Percentiles rank a stretch among this genome's conserved stretches.
Evolutionary conservation across 2,113 vertebrate genomes (phyloP).

Genomic region (Hydropotes inermis): DNA sequence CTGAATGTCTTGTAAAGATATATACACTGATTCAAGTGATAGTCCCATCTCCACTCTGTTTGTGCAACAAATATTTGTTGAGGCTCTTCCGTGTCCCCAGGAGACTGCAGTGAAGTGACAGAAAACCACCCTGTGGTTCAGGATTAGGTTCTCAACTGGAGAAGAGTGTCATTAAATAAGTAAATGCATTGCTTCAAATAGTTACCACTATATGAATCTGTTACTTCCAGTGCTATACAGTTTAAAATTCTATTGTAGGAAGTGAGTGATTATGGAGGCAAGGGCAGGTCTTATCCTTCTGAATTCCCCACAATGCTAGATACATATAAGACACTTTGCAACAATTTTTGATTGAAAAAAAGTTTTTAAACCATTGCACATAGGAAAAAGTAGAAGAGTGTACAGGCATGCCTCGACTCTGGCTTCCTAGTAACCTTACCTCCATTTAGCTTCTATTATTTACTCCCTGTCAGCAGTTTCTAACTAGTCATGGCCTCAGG

Average conservation of each 20-base stretch:
- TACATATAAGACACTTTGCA: background rate
- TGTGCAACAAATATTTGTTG: background rate
- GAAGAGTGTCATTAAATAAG: background rate
- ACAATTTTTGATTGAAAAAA: background rate
- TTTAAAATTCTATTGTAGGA: background rate
- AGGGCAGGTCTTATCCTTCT: background rate
- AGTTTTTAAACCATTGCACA: background rate
- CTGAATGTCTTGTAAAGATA: background rate
- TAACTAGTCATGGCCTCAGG: background rate
- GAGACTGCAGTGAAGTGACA: background rate
- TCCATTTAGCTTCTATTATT: background rate
- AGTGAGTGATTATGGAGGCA: background rate
- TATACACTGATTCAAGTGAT: background rate
- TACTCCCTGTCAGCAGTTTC: constrained; percentile 5
- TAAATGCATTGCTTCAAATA: background rate
- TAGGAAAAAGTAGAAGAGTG: background rate
- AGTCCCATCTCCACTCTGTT: background rate
- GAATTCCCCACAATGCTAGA: background rate
- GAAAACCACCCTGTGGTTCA: background rate
- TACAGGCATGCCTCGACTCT: background rate
- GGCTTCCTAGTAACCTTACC: background rate
- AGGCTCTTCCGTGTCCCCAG: background rate
- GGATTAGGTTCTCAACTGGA: background rate
- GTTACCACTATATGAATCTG: background rate
- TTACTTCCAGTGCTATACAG: background rate